Conservation (phyloP, 2,113 vertebrate genomes). For the Scatophagus argus region DNA sequence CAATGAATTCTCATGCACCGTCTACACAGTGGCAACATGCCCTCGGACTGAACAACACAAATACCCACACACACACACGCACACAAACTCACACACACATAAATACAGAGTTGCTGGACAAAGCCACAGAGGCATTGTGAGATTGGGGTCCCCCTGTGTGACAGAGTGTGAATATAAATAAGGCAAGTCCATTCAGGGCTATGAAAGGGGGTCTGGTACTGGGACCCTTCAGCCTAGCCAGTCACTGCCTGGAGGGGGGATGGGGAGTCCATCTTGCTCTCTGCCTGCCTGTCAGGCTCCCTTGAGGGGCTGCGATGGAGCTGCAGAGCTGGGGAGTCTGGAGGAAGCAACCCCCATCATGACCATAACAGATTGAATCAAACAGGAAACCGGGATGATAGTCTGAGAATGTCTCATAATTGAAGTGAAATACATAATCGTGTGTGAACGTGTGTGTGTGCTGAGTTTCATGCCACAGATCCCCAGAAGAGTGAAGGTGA, state of each 20-base stretch:
- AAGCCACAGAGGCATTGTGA: slow-evolving; percentile 84
- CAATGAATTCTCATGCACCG: slow-evolving; percentile 75
- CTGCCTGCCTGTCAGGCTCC: slow-evolving; percentile 62
- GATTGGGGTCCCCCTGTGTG: slow-evolving; percentile 83
- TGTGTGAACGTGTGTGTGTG: slow-evolving; percentile 11
- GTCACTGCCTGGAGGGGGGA: slow-evolving; percentile 64
- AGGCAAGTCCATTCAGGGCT: slow-evolving; percentile 83
- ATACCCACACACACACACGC: slow-evolving; percentile 49
- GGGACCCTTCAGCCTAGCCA: slow-evolving; percentile 78
- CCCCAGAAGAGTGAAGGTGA: slow-evolving; percentile 73
- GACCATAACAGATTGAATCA: slow-evolving; percentile 52
- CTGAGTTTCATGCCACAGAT: slow-evolving; percentile 49
- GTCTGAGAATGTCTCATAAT: slow-evolving; percentile 5
- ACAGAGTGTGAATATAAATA: slow-evolving; percentile 87
- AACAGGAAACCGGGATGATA: slow-evolving; percentile 25
- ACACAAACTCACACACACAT: slow-evolving; percentile 57
- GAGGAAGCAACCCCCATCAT: slow-evolving; percentile 63
- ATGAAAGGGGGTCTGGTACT: slow-evolving; percentile 83
- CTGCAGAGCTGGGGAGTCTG: slow-evolving; percentile 54
- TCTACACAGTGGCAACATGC: slow-evolving; percentile 72
- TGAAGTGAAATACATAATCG: slow-evolving; percentile 17
- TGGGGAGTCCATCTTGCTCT: slow-evolving; percentile 65
- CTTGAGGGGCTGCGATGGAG: slow-evolving; percentile 53
- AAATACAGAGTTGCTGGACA: slow-evolving; percentile 82
- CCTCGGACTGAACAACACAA: slow-evolving; percentile 74